Evolutionary conservation across 2,797 vertebrate genomes (phyloP), one percentile per base, ranked within the genome.

Genomic region (Enteromius radiatus): DNA sequence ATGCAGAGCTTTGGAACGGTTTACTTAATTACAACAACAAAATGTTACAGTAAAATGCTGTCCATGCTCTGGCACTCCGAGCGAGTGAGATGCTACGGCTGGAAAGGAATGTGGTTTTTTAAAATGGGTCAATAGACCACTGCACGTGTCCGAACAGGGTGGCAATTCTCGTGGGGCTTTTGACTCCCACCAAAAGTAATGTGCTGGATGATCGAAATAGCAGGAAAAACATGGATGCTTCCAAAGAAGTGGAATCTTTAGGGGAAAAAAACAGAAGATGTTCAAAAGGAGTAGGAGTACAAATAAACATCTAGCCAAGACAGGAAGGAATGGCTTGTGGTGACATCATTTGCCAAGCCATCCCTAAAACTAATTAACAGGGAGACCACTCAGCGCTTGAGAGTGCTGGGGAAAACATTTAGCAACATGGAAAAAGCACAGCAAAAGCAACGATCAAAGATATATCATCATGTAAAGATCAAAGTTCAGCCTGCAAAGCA

Each of bases 51-150:
- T 73, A 78, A 68, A 45, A 88, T 81, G 64, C 84, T 52, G 85
- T 92, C 89, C 89, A 90, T 74, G 76, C 85, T 91, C 87, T 54
- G 43, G 84, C 76, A 83, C 87, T 82, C 85, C 61, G 63, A 88
- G 85, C 83, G 86, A 87, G 88, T 26, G 84, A 83, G 85, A 88
- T 88, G 73, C 52, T 23, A 83, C 52, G 73, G 76, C 89, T 85
- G 91, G 93, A 93, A 93, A 91, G 92, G 89, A 81, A 23, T 81
- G 65, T 77, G 81, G 65, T 86, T 86, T 74, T 80, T 92, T 91
- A 91, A 91, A 94, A 91, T 92, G 90, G 92, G 91, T 92, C 93
- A 92, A 90, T 92, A 90, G 92, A 91, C 92, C 92, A 91, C 85
- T 88, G 92, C 94, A 95, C 91, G 91, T 95, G 94, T 91, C 86